Evolutionary conservation across 2,888 invertebrate genomes (phyloP).

Genomic region (Drosophila recens): DNA sequence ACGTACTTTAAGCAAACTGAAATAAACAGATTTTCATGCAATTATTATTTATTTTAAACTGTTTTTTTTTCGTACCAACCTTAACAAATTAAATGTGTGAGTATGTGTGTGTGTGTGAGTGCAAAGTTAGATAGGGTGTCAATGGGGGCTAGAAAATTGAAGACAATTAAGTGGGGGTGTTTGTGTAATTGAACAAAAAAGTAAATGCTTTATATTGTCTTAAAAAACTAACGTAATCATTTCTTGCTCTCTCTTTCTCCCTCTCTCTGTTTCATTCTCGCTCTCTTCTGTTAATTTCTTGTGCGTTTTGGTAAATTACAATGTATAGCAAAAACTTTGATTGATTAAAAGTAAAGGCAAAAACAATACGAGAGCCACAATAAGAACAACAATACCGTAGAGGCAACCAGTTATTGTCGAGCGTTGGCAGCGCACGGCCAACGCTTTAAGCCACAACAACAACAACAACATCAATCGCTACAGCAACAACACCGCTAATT

Average conservation of each 20-base stretch:
- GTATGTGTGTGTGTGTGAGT: conserved; percentile 9
- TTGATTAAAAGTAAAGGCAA: conserved; percentile 69
- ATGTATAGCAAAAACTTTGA: conserved; percentile 68
- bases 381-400: conserved; percentile 13
- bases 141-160: too few species aligned
- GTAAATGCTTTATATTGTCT: conserved; percentile 39
- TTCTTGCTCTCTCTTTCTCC: conserved; percentile 32
- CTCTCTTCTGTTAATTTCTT: conserved; percentile 6
- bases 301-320: conserved; percentile 48
- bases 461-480: conserved; percentile 9
- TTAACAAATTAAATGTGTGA: not conserved
- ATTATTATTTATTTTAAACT: not conserved
- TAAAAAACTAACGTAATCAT: conserved; percentile 69
- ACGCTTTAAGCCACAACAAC: conserved; percentile 10
- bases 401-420: conserved; percentile 24
- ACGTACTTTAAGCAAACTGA: not conserved
- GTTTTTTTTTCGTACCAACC: not conserved
- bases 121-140: conserved; percentile 24
- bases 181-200: conserved; percentile 25
- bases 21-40: not conserved
- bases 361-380: conserved; percentile 32
- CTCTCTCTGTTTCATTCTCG: conserved; percentile 15
- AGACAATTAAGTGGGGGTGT: not conserved
- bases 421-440: conserved; percentile 32
- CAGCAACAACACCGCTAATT: conserved; percentile 9